Evolutionary conservation across 64 coral and sea anemone genomes (phyloP).

Genomic region (Cladopsammia gracilis): DNA sequence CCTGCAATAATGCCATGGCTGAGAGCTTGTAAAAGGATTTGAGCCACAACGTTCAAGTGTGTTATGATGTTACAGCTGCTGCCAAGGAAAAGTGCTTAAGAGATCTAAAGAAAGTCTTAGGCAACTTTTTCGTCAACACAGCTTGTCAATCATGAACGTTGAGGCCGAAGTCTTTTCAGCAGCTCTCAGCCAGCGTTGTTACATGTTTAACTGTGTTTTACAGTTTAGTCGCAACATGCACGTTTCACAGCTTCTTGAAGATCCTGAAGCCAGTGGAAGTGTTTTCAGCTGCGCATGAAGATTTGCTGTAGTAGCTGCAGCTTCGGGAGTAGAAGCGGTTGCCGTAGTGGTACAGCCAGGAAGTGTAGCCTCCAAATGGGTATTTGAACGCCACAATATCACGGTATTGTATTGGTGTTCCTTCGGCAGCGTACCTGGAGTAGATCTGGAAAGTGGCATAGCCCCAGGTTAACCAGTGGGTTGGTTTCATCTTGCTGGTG

Average conservation of each 20-base stretch:
- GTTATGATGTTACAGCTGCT: background rate
- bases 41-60: background rate
- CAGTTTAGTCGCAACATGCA: background rate
- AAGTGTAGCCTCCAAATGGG: background rate
- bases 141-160: background rate
- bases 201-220: background rate
- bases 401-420: slow-evolving; percentile 69
- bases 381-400: slow-evolving; percentile 76
- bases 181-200: background rate
- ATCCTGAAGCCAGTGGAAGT: slow-evolving; percentile 63
- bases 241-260: slow-evolving; percentile 58
- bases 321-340: slow-evolving; percentile 20
- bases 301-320: slow-evolving; percentile 37
- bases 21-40: background rate
- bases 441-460: slow-evolving; percentile 54
- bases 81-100: no score
- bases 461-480: background rate
- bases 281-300: slow-evolving; percentile 17
- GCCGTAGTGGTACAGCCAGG: slow-evolving; percentile 54
- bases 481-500: background rate
- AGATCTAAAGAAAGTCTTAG: no score
- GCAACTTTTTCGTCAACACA: no score
- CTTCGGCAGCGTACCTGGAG: slow-evolving; percentile 64
- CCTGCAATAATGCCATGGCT: background rate
- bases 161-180: background rate